Percentiles rank a stretch among this genome's conserved stretches.
Conservation (phyloP, 2,797 vertebrate genomes). For the Luscinia luscinia region DNA sequence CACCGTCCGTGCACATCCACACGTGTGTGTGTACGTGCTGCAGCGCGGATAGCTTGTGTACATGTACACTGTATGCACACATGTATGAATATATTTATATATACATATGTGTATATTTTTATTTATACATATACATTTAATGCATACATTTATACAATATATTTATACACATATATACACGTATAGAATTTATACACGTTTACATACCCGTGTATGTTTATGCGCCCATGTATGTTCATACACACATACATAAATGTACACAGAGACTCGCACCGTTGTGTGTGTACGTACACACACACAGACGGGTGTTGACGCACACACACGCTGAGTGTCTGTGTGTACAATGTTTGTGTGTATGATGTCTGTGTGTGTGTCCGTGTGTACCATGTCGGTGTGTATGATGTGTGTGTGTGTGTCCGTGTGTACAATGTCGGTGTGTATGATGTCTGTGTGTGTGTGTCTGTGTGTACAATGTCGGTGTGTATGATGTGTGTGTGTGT, state of each 20-base stretch:
- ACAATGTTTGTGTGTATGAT: no score
- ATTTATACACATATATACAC: no score
- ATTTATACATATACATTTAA: no score
- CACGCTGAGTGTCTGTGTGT: fast-evolving
- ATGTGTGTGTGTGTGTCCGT: no score
- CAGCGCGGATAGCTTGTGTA: fast-evolving
- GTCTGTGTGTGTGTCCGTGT: no score
- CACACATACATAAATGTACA: fast-evolving
- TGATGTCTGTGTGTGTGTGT: no score
- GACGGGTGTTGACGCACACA: fast-evolving
- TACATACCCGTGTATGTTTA: fast-evolving
- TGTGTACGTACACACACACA: no score
- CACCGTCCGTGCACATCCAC: fast-evolving
- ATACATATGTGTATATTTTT: no score
- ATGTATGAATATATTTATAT: fast-evolving
- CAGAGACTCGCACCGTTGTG: fast-evolving
- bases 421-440: fast-evolving
- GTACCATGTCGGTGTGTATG: fast-evolving
- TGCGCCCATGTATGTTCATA: fast-evolving
- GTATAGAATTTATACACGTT: fast-evolving
- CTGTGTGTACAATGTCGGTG: fast-evolving
- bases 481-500: no score
- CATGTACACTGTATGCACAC: fast-evolving
- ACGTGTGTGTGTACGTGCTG: no score
- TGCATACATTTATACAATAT: no score